Percentiles rank a stretch among this genome's conserved stretches.
Conservation (phyloP, 2,888 invertebrate genomes). For the Malthinus flaveolus region DNA sequence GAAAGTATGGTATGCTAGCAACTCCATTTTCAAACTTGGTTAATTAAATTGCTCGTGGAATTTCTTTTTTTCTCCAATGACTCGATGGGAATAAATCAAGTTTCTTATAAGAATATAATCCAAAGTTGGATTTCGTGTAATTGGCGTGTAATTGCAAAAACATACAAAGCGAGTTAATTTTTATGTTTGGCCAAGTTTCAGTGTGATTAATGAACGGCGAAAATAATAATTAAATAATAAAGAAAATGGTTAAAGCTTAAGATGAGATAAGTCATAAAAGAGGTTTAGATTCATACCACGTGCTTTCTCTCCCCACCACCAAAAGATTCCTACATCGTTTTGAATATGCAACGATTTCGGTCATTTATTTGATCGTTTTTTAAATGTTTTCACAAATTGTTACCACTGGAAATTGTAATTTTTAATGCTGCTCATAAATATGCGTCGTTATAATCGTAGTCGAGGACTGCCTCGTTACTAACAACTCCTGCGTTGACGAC, state of each 20-base stretch:
- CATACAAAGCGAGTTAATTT: too few species aligned
- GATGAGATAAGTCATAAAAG: conserved; percentile 13
- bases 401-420: conserved; percentile 16
- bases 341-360: conserved; percentile 1
- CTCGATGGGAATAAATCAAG: too few species aligned
- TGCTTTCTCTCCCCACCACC: conserved; percentile 26
- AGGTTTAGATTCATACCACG: conserved; percentile 23
- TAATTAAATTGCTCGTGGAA: too few species aligned
- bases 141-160: too few species aligned
- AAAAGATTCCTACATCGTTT: background rate
- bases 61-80: too few species aligned
- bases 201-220: background rate
- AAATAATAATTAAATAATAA: conserved; percentile 3
- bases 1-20: too few species aligned
- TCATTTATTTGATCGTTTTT: conserved; percentile 6
- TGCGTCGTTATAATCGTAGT: conserved; percentile 12
- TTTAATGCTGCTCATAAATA: conserved; percentile 20
- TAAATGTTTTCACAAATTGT: conserved; percentile 9
- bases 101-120: too few species aligned
- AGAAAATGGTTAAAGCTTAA: conserved; percentile 3
- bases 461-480: background rate
- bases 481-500: conserved; percentile 11
- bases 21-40: too few species aligned
- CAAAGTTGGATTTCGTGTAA: too few species aligned
- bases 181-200: too few species aligned